These are phyloP conservation scores for Diarsia mendica DNA, from an alignment of 2,888 invertebrate genomes.

Conservation along the genomic window DNA sequence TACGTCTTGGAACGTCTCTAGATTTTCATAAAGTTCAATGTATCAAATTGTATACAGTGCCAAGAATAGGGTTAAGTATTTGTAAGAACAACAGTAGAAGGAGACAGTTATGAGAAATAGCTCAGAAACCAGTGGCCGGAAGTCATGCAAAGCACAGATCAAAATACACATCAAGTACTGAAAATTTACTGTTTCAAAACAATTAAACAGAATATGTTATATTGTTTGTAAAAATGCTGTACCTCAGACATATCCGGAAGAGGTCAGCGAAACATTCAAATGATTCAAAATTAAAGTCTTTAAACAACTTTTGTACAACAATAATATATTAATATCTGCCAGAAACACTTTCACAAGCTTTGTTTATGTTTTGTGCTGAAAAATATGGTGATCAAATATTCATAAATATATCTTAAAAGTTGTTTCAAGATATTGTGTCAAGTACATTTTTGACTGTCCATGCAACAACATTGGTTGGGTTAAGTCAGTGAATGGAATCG, in stretches of 20 bases:
- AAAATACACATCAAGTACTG: constrained; percentile 1
- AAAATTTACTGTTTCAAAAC: background rate
- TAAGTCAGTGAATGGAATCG: background rate
- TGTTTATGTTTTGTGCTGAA: no score
- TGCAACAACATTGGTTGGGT: background rate
- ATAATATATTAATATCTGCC: no score
- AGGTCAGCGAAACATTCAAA: constrained; percentile 26
- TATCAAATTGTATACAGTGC: no score
- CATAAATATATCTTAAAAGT: no score
- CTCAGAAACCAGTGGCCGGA: constrained; percentile 20
- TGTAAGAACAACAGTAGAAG: no score
- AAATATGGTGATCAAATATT: no score
- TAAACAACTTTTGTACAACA: no score
- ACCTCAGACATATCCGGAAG: constrained; percentile 28
- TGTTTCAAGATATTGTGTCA: no score
- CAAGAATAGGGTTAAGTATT: no score
- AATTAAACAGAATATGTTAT: background rate
- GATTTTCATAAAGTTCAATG: no score
- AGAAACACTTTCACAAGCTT: no score
- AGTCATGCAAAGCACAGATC: constrained; percentile 29
- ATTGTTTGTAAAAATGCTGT: constrained; percentile 25
- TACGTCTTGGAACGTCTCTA: no score
- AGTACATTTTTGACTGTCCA: background rate
- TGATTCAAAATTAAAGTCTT: background rate
- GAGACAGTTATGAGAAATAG: background rate